Percentiles rank a stretch among this genome's conserved stretches.
Conservation (phyloP, 2,888 invertebrate species). For the Ptychoptera albimana region DNA sequence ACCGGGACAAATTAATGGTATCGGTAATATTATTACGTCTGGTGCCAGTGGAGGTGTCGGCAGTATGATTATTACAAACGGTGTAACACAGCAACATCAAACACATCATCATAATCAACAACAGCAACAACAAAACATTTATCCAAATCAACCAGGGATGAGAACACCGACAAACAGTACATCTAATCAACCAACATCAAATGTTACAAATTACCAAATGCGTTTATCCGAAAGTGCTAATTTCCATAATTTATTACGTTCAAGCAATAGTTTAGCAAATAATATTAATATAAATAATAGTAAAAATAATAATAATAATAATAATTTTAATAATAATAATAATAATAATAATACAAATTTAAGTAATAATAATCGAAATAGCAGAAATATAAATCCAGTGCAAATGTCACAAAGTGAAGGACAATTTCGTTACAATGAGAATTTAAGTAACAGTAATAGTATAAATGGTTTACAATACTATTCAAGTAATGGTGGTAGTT, state of each 20-base stretch:
- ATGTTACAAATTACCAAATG: conserved; percentile 12
- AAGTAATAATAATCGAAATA: conserved; percentile 7
- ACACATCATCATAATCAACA: background rate
- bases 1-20: background rate
- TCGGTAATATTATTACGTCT: background rate
- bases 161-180: too few species aligned
- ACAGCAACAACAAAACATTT: background rate
- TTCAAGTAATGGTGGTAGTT: too few species aligned
- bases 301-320: conserved; percentile 23
- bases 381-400: conserved; percentile 8
- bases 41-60: too few species aligned
- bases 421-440: conserved; percentile 21
- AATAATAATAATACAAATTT: conserved; percentile 7
- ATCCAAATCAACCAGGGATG: too few species aligned
- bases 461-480: too few species aligned
- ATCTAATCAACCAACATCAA: background rate
- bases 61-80: too few species aligned
- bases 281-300: conserved; percentile 26
- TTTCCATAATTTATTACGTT: conserved; percentile 14
- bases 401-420: conserved; percentile 26
- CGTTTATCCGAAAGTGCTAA: conserved; percentile 21
- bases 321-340: conserved; percentile 4
- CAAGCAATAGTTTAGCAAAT: conserved; percentile 1
- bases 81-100: background rate
- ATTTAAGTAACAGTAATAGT: too few species aligned